Base-by-base conservation (phyloP, 37 sponge, comb jelly and placozoan species). In the Beroe forskalii region DNA sequence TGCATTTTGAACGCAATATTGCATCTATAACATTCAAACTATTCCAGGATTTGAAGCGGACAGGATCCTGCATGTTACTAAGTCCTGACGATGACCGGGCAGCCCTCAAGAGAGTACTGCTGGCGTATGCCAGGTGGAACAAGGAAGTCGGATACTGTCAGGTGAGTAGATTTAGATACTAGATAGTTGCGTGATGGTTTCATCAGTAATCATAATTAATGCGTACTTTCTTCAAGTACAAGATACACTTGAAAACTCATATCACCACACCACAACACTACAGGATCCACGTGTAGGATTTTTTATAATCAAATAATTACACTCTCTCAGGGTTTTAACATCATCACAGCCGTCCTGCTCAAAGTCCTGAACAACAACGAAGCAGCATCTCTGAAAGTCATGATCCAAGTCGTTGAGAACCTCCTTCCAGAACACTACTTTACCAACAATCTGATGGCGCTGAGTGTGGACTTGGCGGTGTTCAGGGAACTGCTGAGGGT, bases 101-200 rank as follows among this genome's bases (percentile, higher is more conserved):
- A 23, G 75, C 90, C 12, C 62, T 96, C 63, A 94, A 92, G 42
- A 37, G 94, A 23, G 95, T 96, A 32, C 92, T 96, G 31, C 89
- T 96, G 41, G 96, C 94, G 4, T 96, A 96, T 44, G 95, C 96
- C 1, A 41, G 96, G 63, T 94, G 90, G 91, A 96, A 96, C 91
- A 93, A 92, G 90, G 36, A 33, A 32, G 93, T 93, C 0, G 96
- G 96, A 62, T 96, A 96, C 66, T 96, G 96, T 62, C 96, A 80
- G 86, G 86, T 80, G 17, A 9, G 35, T 43, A 28, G n/a, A n/a
- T n/a, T n/a, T n/a, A n/a, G n/a, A n/a, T n/a, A n/a, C n/a, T n/a
- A n/a, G n/a, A n/a, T n/a, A n/a, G n/a, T n/a, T n/a, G n/a, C n/a
- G n/a, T n/a, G n/a, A n/a, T n/a, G n/a, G n/a, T n/a, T n/a, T n/a